phyloP scores from a whole-genome alignment of 2,797 vertebrate genomes.

The Silurus lanzhouensis region DNA sequence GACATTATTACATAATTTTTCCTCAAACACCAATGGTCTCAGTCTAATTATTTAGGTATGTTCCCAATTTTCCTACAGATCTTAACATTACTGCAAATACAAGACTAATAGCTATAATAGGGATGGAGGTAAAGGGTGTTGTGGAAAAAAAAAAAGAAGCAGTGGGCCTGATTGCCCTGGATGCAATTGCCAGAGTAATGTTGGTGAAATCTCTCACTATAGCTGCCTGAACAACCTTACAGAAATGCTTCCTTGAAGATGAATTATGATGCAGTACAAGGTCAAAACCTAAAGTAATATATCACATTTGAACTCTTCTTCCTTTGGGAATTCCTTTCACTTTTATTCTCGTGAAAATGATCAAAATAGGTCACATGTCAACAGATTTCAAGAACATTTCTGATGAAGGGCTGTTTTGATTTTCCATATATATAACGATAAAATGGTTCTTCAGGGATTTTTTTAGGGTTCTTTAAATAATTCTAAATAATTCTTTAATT shows the following conservation, averaged over 20 bases:
- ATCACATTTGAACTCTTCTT: conserved; percentile 36
- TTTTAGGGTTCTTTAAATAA: not conserved
- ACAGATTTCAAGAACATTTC: not conserved
- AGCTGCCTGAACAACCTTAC: conserved; percentile 35
- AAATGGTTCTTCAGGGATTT: not conserved
- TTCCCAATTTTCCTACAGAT: conserved; percentile 42
- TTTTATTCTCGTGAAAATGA: conserved; percentile 32
- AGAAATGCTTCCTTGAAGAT: conserved; percentile 46
- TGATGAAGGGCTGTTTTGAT: not conserved
- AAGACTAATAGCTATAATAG: conserved; percentile 52
- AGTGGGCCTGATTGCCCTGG: conserved; percentile 34
- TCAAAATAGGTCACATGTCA: conserved; percentile 21
- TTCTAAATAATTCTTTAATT: not conserved
- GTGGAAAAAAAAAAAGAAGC: conserved; percentile 20
- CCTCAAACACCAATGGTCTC: conserved; percentile 41
- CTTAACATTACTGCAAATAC: conserved; percentile 50
- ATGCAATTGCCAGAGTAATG: conserved; percentile 50
- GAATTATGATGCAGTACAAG: conserved; percentile 36
- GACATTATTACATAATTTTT: conserved; percentile 51
- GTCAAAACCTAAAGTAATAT: conserved; percentile 25
- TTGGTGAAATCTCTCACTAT: conserved; percentile 40
- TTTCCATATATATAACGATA: not conserved
- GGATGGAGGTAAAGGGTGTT: conserved; percentile 19
- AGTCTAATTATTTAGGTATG: conserved; percentile 40
- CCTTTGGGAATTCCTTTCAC: conserved; percentile 7